Conservation (phyloP, 2,888 invertebrate genomes). For the Camptogramma bilineatum region DNA sequence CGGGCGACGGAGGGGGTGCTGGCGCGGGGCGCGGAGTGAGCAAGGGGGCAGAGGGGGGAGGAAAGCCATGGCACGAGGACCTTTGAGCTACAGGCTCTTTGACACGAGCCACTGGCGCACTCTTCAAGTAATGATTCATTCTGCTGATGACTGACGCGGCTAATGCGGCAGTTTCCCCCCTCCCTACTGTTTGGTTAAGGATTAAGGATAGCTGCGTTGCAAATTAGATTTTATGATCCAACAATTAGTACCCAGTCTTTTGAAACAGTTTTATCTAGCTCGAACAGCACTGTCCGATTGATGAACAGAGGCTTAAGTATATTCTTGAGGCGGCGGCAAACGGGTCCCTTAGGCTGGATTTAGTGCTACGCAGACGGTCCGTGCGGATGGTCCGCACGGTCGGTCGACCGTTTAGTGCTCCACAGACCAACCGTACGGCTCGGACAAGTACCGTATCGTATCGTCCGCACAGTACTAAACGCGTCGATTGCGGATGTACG, state of each 20-base stretch:
- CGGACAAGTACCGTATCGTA: too few species aligned
- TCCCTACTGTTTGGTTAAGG: slow-evolving; percentile 71
- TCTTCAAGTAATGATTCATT: slow-evolving; percentile 86
- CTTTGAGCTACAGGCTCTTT: slow-evolving; percentile 83
- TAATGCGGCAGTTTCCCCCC: slow-evolving; percentile 76
- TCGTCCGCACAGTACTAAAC: too few species aligned
- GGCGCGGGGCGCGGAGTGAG: slow-evolving; percentile 28
- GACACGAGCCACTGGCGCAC: slow-evolving; percentile 84
- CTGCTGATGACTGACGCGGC: slow-evolving; percentile 84
- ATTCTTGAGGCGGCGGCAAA: slow-evolving; percentile 11
- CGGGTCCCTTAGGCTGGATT: too few species aligned
- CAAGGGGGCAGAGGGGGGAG: slow-evolving; percentile 44
- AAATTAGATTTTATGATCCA: slow-evolving; percentile 63
- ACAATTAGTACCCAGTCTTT: slow-evolving; percentile 52
- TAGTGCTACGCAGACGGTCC: too few species aligned
- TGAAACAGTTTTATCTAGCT: slow-evolving; percentile 48
- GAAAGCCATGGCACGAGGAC: slow-evolving; percentile 68
- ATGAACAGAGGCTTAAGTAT: slow-evolving; percentile 25
- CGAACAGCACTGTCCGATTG: slow-evolving; percentile 31
- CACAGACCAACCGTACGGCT: too few species aligned
- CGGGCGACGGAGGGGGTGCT: slow-evolving; percentile 41
- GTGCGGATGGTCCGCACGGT: too few species aligned
- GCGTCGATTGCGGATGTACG: too few species aligned
- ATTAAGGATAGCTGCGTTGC: slow-evolving; percentile 63
- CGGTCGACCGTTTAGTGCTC: too few species aligned